Evolutionary conservation across 1,140 invertebrate genomes (phyloP), one percentile per base, ranked within the genome.

Genomic region (Heliothis subflexa): DNA sequence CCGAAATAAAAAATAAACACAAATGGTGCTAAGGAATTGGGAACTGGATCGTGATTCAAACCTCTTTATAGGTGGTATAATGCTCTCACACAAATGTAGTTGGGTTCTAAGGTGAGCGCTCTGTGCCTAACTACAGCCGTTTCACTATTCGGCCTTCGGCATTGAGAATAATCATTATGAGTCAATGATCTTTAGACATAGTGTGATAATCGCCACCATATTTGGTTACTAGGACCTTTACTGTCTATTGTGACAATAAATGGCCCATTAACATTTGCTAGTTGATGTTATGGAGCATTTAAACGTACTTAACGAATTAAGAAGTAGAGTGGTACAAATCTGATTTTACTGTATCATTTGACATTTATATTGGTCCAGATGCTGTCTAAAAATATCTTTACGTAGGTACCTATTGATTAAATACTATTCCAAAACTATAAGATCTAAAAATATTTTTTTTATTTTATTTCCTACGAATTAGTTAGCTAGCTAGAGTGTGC

Each of bases 1-100:
- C 92, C 90, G 90, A 90, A 88, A 88, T 88, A 92, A 90, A 89
- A 92, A 90, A 89, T 80, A 87, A 86, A 87, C 85, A 87, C 81
- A 83, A 87, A 81, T 78, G 76, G 28, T 72, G 79, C 74, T 79
- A 78, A 85, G 80, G 88, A 87, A 90, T 87, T 86, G 79, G 84
- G 86, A 89, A 90, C 88, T 86, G 78, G 78, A 83, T 78, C 82
- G 85, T 87, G 86, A 88, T 86, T 89, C 84, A 84, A 18, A 18
- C 49, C 45, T 68, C 74, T 77, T 68, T 80, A 80, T 0, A 25
- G 21, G 0, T 25, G 21, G 21, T 78, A 73, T 64, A 75, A 81
- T 64, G 62, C 28, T 25, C 16, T 55, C 59, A 40, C 45, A 52
- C 57, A 61, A 40, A 14, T 78, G 14, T 75, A 50, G 57, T 50